Evolutionary conservation across 1,140 invertebrate species (phyloP), one percentile per base, ranked within the genome.

Genomic region (Lordiphosa mommai): DNA sequence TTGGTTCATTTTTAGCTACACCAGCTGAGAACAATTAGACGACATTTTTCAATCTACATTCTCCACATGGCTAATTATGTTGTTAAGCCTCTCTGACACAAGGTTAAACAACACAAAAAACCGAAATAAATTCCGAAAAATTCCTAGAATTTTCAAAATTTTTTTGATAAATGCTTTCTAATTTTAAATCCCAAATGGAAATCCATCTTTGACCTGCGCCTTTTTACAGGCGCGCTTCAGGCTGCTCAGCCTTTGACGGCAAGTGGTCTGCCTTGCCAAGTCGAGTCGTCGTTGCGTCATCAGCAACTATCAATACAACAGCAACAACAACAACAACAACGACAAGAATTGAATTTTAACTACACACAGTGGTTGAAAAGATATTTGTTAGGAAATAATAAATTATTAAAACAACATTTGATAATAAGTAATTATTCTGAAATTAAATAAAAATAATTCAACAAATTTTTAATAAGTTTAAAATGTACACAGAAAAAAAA

Each of bases 201-300:
- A 63, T 47, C 41, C 29, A 49, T 49, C n/a, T 49, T 33, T 34
- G 30, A 20, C 17, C 40, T 50, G 57, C 56, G 56, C 61, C 61
- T 68, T 55, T 48, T 68, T 48, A 40, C 47, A 44, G 23, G 23
- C 23, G 16, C 16, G 16, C 59, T 47, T 47, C 14, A 40, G 38
- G 36, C 50, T 30, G 27, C 29, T 27, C 20, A 57, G 48, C 74
- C 73, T 80, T 72, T 53, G 74, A 51, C 76, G 76, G 64, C 77
- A 84, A 82, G 77, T 84, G 77, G 76, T 84, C 76, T 82, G 72
- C 76, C 76, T 82, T 82, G 68, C 50, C 73, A 44, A 59, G 50
- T 72, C 63, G 23, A 55, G 36, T 13, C 53, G 43, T 37, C 10
- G 61, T 84, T 84, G 72, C 77, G 61, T 71, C 71, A 80, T 61